Conservation (phyloP, 2,113 vertebrate genomes). For the Chroicocephalus ridibundus region DNA sequence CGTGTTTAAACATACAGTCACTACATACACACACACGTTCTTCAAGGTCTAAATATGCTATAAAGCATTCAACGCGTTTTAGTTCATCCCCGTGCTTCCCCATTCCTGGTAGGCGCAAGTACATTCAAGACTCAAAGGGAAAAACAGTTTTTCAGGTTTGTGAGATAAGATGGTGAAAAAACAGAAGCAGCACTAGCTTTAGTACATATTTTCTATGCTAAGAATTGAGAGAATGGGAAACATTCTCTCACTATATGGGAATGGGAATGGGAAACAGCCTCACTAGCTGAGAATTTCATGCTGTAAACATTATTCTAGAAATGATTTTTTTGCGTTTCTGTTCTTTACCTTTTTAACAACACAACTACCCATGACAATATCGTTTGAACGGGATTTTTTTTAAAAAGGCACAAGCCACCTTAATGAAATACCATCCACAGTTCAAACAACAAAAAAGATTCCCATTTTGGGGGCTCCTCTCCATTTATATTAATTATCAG, state of each 20-base stretch:
- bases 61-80: background rate
- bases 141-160: background rate
- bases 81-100: background rate
- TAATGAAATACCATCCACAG: background rate
- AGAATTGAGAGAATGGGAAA: background rate
- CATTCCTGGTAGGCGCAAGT: background rate
- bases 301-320: background rate
- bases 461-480: background rate
- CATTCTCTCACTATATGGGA: background rate
- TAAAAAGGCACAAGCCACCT: background rate
- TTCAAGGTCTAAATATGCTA: background rate
- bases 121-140: background rate
- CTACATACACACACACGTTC: background rate
- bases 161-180: background rate
- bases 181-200: background rate
- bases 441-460: background rate
- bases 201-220: background rate
- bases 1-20: background rate
- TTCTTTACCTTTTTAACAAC: conserved; percentile 24
- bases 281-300: background rate
- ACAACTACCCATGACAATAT: background rate
- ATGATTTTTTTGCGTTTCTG: background rate
- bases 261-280: background rate
- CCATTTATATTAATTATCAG: conserved; percentile 41
- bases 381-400: background rate